phyloP scores from a whole-genome alignment of 2,888 invertebrate genomes.

The Campopleginae sp. region DNA sequence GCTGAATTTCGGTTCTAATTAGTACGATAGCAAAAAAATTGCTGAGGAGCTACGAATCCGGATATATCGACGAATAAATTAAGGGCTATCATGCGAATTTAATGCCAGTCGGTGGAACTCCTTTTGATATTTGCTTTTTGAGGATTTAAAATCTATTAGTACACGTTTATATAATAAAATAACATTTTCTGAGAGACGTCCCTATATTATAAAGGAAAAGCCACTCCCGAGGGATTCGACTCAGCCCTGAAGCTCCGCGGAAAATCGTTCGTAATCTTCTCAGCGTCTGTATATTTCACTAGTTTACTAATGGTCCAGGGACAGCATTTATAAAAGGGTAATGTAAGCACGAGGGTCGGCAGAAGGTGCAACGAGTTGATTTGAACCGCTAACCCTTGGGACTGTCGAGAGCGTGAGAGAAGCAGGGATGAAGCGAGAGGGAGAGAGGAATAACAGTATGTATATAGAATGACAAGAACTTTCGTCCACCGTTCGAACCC shows the following conservation, averaged over 20 bases:
- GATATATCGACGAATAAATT: not conserved
- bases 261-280: constrained; percentile 50
- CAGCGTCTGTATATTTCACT: constrained; percentile 14
- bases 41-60: not conserved
- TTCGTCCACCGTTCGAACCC: constrained; percentile 62
- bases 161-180: constrained; percentile 2
- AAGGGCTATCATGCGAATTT: not conserved
- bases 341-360: constrained; percentile 10
- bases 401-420: constrained; percentile 5
- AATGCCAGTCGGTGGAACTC: not conserved
- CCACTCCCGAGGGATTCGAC: not conserved
- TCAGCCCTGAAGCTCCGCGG: constrained; percentile 17
- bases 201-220: constrained; percentile 7
- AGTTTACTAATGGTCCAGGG: constrained; percentile 44
- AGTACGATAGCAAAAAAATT: not conserved
- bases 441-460: constrained; percentile 1
- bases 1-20: not conserved
- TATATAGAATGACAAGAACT: constrained; percentile 28
- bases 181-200: not conserved
- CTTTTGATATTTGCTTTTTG: not conserved
- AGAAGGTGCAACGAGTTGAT: constrained; percentile 26
- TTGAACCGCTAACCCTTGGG: constrained; percentile 35
- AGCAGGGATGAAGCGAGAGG: not conserved
- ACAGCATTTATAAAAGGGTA: constrained; percentile 41
- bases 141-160: not conserved